Evolutionary conservation across 2,797 vertebrate genomes (phyloP), one percentile per base, ranked within the genome.

Genomic region (Dipus sagitta): DNA sequence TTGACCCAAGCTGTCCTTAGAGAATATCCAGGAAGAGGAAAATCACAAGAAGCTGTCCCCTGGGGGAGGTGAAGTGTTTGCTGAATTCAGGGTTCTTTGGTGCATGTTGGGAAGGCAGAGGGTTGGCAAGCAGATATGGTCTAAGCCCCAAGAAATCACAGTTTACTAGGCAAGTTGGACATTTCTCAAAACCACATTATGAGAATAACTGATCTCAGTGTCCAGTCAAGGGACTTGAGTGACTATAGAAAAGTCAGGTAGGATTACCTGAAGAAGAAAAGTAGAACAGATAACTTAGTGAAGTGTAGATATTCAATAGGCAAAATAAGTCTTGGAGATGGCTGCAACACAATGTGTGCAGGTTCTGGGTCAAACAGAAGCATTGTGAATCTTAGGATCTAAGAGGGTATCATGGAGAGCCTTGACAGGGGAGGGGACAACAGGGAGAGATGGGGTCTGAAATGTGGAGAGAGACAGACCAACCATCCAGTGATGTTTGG

Each of bases 171-270:
- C 77, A 11, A 52, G n/a, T 4, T 9, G 52, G 20, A 26, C 3
- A 64, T 72, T 67, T 72, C 14, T 74, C 81, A 85, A 70, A 87
- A n/a, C 7, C 91, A 92, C 52, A 8, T n/a, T 65, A 42, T 38
- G 9, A 65, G 62, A 94, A 72, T 8, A 67, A 74, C 7, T 62
- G 82, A 32, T 79, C 30, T 62, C 80, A 84, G 20, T 1, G 0
- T 3, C 30, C 23, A 74, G 28, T 28, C 26, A 92, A 78, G 20
- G 23, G 23, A 80, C n/a, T 54, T 68, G 47, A 20, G 28, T 10
- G 64, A 86, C 47, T 8, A 28, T 7, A 34, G 30, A 89, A 34
- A 23, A 90, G 28, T 34, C 60, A 84, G 30, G 34, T 4, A 91
- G 32, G 68, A 42, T 60, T n/a, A 34, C 8, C n/a, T 6, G 47